Base-by-base conservation (phyloP, 2,888 invertebrate species). In the Drosophila recens region DNA sequence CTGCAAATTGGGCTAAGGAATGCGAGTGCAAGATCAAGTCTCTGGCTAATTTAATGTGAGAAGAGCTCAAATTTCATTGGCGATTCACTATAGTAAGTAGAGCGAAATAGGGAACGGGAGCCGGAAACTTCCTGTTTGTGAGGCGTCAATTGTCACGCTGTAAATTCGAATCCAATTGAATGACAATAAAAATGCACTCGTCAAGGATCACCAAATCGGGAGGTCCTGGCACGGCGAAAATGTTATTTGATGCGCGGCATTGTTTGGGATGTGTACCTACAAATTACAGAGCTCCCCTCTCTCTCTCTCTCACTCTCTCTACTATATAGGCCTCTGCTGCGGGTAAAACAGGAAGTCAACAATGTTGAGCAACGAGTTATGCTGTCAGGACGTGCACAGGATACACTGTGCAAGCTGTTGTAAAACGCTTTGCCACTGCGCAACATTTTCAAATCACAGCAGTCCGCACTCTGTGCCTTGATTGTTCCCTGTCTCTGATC, bases 121-220 rank as follows among this genome's bases (percentile, higher is more conserved):
- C 52, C 66, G 68, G 67, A 77, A 76, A 81, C 86, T 80, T 87
- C 30, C 89, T 86, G 87, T 89, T 87, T 84, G 69, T 48, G 53
- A 87, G 86, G 89, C 89, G 86, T 89, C 89, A 89, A 86, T 78
- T 86, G 85, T 89, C 86, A 89, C 80, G 56, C 34, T 59, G 79
- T 74, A 75, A 87, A 87, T 81, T 88, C 88, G 86, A 87, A 89
- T 87, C 80, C 90, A 91, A 91, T 91, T 90, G 90, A 91, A 90
- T 89, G 82, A 87, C 91, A 91, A 91, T 91, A 86, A 91, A 91
- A 87, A 81, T 76, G 81, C 87, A 83, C 68, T 81, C 72, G 66
- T 59, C 63, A 65, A 30, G 74, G 75, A 74, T 79, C 79, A 27
- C 63, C 43, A 65, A 40, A 46, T 53, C 23, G 48, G 30, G 45